Conservation (phyloP, 2,888 invertebrate genomes). For the Trichogramma evanescens region DNA sequence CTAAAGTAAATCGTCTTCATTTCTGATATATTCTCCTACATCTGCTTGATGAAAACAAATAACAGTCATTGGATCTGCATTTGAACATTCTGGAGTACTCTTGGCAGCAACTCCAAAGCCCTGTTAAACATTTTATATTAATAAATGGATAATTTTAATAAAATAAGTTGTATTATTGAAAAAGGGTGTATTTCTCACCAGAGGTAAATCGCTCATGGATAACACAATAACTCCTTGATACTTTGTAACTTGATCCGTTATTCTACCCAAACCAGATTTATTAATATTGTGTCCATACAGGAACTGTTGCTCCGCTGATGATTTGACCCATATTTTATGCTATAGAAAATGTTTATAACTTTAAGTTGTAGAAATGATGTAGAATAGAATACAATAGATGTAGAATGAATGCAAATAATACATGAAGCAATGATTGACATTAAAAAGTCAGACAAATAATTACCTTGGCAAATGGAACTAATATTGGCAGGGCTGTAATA, state of each 20-base stretch:
- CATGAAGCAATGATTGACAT: too few relatives aligned
- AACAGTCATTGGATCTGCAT: constrained; percentile 84
- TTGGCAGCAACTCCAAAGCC: constrained; percentile 94
- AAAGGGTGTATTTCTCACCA: constrained; percentile 50
- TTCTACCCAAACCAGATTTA: constrained; percentile 90
- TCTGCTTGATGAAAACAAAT: constrained; percentile 97
- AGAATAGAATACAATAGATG: too few relatives aligned
- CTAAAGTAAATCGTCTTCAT: constrained; percentile 71
- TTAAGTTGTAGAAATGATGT: neutral
- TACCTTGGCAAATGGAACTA: constrained; percentile 94
- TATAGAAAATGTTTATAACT: constrained; percentile 39
- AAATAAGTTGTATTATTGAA: neutral
- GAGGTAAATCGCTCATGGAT: constrained; percentile 88
- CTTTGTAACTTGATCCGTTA: constrained; percentile 89
- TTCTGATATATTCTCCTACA: constrained; percentile 91
- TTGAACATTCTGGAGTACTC: constrained; percentile 85
- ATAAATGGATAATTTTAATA: neutral
- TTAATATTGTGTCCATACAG: constrained; percentile 94
- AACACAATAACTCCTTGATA: constrained; percentile 91
- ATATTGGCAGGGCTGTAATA: constrained; percentile 87
- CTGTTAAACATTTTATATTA: constrained; percentile 36
- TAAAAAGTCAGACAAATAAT: constrained; percentile 13
- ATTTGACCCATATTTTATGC: constrained; percentile 95
- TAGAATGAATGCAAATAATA: too few relatives aligned
- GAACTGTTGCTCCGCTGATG: constrained; percentile 93